phyloP scores from a whole-genome alignment of 2,113 vertebrate genomes.

The Mungos mungo region DNA sequence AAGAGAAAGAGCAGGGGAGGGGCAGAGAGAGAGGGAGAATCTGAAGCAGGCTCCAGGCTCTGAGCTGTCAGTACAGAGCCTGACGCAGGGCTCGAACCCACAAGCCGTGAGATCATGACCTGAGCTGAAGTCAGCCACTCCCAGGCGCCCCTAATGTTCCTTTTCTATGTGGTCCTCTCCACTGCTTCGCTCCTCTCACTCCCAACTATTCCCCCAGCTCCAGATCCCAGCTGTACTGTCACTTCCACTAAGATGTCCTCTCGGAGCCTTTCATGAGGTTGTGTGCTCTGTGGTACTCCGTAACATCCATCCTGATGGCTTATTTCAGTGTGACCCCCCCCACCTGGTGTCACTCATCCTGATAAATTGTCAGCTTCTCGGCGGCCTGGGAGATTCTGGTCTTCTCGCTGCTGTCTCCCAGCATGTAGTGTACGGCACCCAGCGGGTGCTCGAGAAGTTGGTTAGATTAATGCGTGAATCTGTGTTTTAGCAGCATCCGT shows the following conservation, averaged over 20 bases:
- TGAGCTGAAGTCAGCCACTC: no score
- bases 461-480: background rate
- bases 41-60: no score
- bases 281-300: background rate
- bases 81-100: no score
- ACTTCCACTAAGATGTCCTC: background rate
- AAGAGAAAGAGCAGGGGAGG: no score
- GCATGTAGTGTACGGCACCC: background rate
- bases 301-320: background rate
- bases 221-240: background rate
- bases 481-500: background rate
- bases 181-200: background rate
- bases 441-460: background rate
- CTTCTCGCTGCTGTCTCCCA: background rate
- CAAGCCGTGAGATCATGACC: no score
- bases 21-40: no score
- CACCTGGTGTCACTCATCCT: background rate
- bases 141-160: background rate
- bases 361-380: background rate
- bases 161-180: background rate
- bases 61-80: no score
- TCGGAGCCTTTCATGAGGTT: background rate
- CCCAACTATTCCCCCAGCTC: background rate
- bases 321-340: background rate
- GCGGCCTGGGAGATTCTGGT: background rate